Conservation (phyloP, 2,113 vertebrate species). For the Trichomycterus rosablanca region DNA sequence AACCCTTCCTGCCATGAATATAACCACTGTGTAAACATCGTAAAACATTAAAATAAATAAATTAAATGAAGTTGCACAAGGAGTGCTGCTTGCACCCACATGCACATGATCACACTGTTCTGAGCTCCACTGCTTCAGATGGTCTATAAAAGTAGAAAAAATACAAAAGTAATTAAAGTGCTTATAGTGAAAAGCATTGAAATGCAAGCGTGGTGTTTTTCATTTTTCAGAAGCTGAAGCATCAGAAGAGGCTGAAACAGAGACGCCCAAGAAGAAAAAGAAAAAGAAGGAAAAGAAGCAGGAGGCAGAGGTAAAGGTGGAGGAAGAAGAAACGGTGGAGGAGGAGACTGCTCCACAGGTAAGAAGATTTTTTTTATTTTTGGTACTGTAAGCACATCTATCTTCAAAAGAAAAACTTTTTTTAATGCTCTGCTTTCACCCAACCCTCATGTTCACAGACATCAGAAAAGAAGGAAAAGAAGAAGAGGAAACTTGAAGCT, state of each 20-base stretch:
- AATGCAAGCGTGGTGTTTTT: too few species aligned
- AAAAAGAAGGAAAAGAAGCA: constrained; percentile 74
- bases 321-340: constrained; percentile 35
- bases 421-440: neutral
- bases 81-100: too few species aligned
- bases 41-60: too few species aligned
- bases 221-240: constrained; percentile 49
- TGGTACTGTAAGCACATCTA: neutral
- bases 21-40: too few species aligned
- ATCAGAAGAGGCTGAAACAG: constrained; percentile 52
- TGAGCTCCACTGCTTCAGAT: too few species aligned
- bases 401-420: neutral
- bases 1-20: too few species aligned
- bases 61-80: too few species aligned
- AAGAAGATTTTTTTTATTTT: neutral
- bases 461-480: constrained; percentile 75
- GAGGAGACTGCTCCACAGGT: constrained; percentile 43
- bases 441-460: constrained; percentile 37
- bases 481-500: constrained; percentile 46
- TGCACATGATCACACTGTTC: too few species aligned
- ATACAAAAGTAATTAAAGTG: too few species aligned
- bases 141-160: too few species aligned
- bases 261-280: constrained; percentile 82
- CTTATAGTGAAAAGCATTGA: too few species aligned
- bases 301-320: constrained; percentile 48